phyloP scores from a whole-genome alignment of 2,888 invertebrate species.

The Drosophila basisetae region DNA sequence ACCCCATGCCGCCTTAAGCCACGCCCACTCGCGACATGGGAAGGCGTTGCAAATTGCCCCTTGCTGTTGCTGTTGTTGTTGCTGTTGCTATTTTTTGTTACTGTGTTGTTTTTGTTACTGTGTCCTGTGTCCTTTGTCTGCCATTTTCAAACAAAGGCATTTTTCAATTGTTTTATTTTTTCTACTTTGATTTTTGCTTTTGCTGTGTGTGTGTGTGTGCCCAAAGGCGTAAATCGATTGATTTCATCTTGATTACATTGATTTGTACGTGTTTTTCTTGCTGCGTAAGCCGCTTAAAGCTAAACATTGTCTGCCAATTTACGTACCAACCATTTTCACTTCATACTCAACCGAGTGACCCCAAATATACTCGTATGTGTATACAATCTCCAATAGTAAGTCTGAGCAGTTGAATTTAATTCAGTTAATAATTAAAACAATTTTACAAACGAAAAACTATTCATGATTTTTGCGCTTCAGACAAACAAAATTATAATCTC shows the following conservation, averaged over 20 bases:
- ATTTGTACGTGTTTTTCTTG: slow-evolving; percentile 44
- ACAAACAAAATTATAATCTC: not conserved
- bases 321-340: not conserved
- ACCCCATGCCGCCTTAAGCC: slow-evolving; percentile 15
- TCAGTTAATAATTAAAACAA: not conserved
- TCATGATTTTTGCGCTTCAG: not conserved
- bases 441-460: not conserved
- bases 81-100: slow-evolving; percentile 19
- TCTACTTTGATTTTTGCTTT: slow-evolving; percentile 43
- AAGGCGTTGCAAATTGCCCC: slow-evolving; percentile 6
- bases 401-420: not conserved
- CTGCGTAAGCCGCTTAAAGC: slow-evolving; percentile 50
- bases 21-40: slow-evolving; percentile 44
- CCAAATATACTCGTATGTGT: not conserved
- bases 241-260: slow-evolving; percentile 77
- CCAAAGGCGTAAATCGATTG: slow-evolving; percentile 64
- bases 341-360: not conserved
- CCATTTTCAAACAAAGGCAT: slow-evolving; percentile 75
- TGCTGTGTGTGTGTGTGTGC: slow-evolving; percentile 16
- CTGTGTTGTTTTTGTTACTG: slow-evolving; percentile 26
- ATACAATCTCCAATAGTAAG: too few species aligned
- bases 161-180: slow-evolving; percentile 71
- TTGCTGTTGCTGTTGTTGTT: not conserved
- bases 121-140: slow-evolving; percentile 69
- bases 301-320: slow-evolving; percentile 18